Base-by-base conservation (phyloP, 2,797 vertebrate genomes). In the Smutsia temminckii region DNA sequence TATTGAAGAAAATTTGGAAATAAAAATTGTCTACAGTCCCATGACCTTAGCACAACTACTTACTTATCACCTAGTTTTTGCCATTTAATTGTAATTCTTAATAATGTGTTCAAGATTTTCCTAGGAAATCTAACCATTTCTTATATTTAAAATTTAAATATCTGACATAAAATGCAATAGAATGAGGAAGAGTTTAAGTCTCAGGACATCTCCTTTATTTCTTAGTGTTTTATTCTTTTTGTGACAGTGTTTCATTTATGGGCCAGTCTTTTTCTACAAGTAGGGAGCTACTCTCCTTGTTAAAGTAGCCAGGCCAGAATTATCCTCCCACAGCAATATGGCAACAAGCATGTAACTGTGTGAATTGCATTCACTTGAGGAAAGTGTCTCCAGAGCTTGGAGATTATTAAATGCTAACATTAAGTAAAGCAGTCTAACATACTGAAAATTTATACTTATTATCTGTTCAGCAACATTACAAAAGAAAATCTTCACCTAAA, bases 121-220 rank as follows among this genome's bases (percentile, higher is more conserved):
- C 25, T n/a, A 69, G 14, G 66, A 75, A 87, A 53, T 81, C 32
- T 57, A 29, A 74, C 29, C 51, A 74, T 78, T 64, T 75, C 77
- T 75, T 42, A 66, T 79, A 77, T 69, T 83, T 89, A 83, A 88
- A 77, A 32, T 84, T 80, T 77, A 95, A 95, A 59, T 68, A 71
- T 81, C 20, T 95, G n/a, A 77, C 46, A 83, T 75, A 72, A 68
- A 87, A 34, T 75, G 57, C 9, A 84, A 0, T 79, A 80, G 53
- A 85, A 32, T 77, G 51, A 80, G 95, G 68, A 91, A 51, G 57
- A 89, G 90, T 90, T 87, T 92, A 34, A 55, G n/a, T 71, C 11
- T 94, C 32, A 93, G 83, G 63, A 57, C 63, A 37, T 59, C 14
- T 69, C 32, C n/a, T 81, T 93, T 84, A 13, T 89, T 84, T 81